These are phyloP conservation scores for Prunella fulvescens DNA, from an alignment of 2,113 vertebrate genomes.

Conservation along the genomic window DNA sequence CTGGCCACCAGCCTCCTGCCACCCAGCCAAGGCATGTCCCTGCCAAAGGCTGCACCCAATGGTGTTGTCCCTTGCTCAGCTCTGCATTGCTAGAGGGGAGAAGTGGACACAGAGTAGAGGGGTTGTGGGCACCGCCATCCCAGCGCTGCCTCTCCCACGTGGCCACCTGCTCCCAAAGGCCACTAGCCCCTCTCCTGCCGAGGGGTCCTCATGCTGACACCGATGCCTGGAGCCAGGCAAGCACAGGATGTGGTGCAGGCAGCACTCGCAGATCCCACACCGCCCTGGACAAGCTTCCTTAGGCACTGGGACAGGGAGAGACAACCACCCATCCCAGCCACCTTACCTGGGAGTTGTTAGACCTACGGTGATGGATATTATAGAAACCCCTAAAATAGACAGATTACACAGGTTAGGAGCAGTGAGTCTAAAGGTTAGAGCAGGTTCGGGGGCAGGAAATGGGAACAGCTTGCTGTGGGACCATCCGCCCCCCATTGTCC, in stretches of 20 bases:
- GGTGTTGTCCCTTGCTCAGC: not conserved
- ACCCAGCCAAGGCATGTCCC: not conserved
- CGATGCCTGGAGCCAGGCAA: not conserved
- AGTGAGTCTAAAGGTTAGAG: conserved; percentile 28
- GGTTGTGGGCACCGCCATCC: not conserved
- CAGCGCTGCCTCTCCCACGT: fast-evolving
- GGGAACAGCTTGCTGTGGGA: not conserved
- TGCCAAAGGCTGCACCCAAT: not conserved
- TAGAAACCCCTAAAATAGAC: conserved; percentile 56
- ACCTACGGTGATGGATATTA: conserved; percentile 53
- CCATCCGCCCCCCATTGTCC: not conserved
- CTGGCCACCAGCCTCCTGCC: not conserved
- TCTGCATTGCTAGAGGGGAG: fast-evolving
- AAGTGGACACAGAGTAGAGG: not conserved
- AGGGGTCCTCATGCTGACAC: not conserved
- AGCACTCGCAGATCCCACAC: not conserved
- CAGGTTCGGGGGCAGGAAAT: not conserved
- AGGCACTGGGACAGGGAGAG: not conserved
- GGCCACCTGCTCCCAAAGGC: not conserved
- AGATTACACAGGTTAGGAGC: conserved; percentile 46
- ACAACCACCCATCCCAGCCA: not conserved
- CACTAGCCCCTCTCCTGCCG: not conserved
- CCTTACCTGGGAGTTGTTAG: conserved; percentile 60
- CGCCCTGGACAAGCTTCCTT: not conserved
- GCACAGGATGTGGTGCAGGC: fast-evolving